These are phyloP conservation scores for Takifugu rubripes DNA, from an alignment of 2,797 vertebrate species.

Conservation along the genomic window DNA sequence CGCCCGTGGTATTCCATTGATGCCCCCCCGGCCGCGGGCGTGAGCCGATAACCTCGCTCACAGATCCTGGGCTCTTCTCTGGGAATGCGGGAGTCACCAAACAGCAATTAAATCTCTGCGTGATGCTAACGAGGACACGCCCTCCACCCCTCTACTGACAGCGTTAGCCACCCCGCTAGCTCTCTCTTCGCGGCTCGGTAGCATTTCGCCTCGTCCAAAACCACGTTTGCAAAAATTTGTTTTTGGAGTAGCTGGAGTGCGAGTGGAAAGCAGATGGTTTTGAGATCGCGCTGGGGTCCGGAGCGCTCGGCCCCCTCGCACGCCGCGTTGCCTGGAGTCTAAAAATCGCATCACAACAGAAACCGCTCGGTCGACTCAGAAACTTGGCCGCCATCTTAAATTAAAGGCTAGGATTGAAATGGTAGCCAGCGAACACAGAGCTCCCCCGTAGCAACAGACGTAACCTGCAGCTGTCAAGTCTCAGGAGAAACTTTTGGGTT, in stretches of 20 bases:
- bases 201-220: slow-evolving; percentile 42
- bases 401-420: slow-evolving; percentile 18
- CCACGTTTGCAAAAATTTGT: slow-evolving; percentile 47
- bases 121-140: slow-evolving; percentile 25
- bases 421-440: slow-evolving; percentile 22
- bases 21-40: slow-evolving; percentile 29
- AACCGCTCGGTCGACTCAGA: slow-evolving; percentile 39
- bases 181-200: slow-evolving; percentile 24
- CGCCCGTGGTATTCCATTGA: slow-evolving; percentile 47
- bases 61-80: slow-evolving; percentile 80
- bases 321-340: slow-evolving; percentile 32
- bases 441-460: slow-evolving; percentile 30
- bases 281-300: slow-evolving; percentile 56
- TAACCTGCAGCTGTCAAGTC: slow-evolving; percentile 41
- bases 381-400: slow-evolving; percentile 39
- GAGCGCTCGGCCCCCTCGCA: slow-evolving; percentile 49
- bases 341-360: slow-evolving; percentile 34
- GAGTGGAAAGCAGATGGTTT: slow-evolving; percentile 67
- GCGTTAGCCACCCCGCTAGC: slow-evolving; percentile 33
- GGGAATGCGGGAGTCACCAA: slow-evolving; percentile 73
- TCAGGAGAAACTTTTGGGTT: no score
- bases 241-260: slow-evolving; percentile 45
- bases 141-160: slow-evolving; percentile 21
- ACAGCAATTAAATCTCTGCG: slow-evolving; percentile 67
- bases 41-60: slow-evolving; percentile 43